These are phyloP conservation scores for Oligia strigilis DNA, from an alignment of 2,888 invertebrate genomes.

Conservation along the genomic window DNA sequence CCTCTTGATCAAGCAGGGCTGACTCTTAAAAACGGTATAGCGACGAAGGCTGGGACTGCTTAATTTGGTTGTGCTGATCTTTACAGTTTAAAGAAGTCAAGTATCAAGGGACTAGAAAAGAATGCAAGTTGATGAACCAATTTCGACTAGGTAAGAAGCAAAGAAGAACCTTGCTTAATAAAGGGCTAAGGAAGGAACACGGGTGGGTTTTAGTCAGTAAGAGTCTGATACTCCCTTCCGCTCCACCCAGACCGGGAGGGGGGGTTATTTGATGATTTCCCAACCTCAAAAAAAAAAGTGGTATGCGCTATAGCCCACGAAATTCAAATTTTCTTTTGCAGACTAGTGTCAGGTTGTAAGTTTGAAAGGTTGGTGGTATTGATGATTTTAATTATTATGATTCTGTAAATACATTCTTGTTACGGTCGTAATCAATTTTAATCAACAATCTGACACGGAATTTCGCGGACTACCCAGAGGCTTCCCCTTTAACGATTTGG, in stretches of 20 bases:
- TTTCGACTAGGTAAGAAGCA: neutral
- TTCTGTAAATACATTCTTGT: neutral
- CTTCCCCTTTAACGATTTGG: neutral
- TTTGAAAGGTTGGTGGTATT: neutral
- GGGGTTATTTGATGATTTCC: too few species aligned
- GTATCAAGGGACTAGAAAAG: neutral
- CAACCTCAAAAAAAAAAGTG: too few species aligned
- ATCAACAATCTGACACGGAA: neutral
- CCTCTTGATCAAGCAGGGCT: conserved; percentile 40
- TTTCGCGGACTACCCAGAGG: neutral
- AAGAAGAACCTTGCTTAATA: neutral
- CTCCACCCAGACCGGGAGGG: too few species aligned
- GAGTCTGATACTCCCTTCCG: too few species aligned
- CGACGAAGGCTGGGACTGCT: neutral
- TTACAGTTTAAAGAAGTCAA: neutral
- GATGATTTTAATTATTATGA: too few species aligned
- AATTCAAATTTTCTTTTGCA: neutral
- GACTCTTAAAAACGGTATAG: neutral
- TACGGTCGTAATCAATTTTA: neutral
- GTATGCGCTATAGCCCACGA: neutral
- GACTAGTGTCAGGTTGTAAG: neutral
- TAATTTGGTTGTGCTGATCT: neutral
- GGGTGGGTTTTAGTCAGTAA: too few species aligned
- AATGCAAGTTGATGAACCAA: neutral
- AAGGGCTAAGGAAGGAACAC: too few species aligned